Percentiles rank a stretch among this genome's conserved stretches.
Conservation (phyloP, 2,888 invertebrate species). For the Labia minor region DNA sequence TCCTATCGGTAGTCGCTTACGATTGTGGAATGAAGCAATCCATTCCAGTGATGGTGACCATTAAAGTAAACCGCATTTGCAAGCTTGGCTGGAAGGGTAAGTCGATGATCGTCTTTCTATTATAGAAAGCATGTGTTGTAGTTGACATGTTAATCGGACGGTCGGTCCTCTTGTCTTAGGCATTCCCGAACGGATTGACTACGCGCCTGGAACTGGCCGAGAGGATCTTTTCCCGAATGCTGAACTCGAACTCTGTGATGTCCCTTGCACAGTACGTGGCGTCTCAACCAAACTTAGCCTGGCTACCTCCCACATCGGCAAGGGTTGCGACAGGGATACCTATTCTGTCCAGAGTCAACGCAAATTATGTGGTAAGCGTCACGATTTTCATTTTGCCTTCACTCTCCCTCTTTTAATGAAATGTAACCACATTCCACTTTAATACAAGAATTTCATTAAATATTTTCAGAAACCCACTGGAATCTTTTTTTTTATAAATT, state of each 20-base stretch:
- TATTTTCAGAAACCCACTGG: no score
- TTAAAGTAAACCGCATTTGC: slow-evolving; percentile 78
- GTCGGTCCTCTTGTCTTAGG: slow-evolving; percentile 38
- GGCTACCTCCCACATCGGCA: slow-evolving; percentile 78
- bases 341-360: slow-evolving; percentile 76
- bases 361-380: slow-evolving; percentile 60
- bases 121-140: not conserved
- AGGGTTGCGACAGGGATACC: slow-evolving; percentile 92
- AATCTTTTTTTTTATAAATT: not conserved
- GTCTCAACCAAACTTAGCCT: slow-evolving; percentile 53
- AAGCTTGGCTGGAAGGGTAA: slow-evolving; percentile 66
- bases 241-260: slow-evolving; percentile 46
- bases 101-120: slow-evolving; percentile 21
- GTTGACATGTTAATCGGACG: not conserved
- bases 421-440: not conserved
- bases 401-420: not conserved
- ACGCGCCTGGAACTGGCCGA: slow-evolving; percentile 70
- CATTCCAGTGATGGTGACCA: slow-evolving; percentile 88
- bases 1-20: slow-evolving; percentile 89
- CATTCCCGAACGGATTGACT: slow-evolving; percentile 73
- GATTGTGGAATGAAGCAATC: slow-evolving; percentile 96
- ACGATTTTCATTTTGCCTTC: not conserved
- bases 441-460: not conserved
- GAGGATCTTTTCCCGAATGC: slow-evolving; percentile 73
- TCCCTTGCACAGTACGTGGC: slow-evolving; percentile 40